phyloP scores from a whole-genome alignment of 2,113 vertebrate species.

The Brachyhypopomus gauderio region DNA sequence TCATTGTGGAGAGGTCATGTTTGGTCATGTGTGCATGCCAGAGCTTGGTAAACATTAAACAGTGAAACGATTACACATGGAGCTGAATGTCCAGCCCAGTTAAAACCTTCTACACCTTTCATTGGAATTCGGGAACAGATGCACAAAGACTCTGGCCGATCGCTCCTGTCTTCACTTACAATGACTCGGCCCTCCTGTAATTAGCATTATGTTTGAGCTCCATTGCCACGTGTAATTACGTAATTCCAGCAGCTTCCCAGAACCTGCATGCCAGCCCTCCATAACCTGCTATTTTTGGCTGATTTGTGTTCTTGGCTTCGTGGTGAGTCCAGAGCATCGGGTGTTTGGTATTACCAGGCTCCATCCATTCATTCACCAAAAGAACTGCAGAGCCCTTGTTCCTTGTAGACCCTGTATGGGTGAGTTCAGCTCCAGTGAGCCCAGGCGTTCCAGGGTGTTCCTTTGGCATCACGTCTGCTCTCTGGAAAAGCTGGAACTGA shows the following conservation, averaged over 20 bases:
- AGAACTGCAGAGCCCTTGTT: constrained; percentile 5
- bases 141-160: constrained; percentile 18
- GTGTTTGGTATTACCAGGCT: neutral
- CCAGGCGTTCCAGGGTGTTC: constrained; percentile 41
- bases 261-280: neutral
- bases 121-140: neutral
- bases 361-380: neutral
- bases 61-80: neutral
- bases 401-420: constrained; percentile 6
- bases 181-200: constrained; percentile 18
- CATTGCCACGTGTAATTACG: constrained; percentile 20
- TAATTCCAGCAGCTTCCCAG: constrained; percentile 8
- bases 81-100: neutral
- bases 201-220: constrained; percentile 4
- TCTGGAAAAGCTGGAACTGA: constrained; percentile 21
- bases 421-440: constrained; percentile 33
- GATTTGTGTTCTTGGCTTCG: constrained; percentile 21
- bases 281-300: constrained; percentile 45
- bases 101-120: neutral
- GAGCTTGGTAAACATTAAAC: constrained; percentile 45
- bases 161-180: constrained; percentile 24
- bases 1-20: constrained; percentile 3
- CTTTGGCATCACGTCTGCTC: constrained; percentile 23
- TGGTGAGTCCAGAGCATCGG: neutral
- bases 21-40: neutral